These are phyloP conservation scores for Ornithoptera priamus DNA, from an alignment of 2,888 invertebrate genomes.

Conservation along the genomic window DNA sequence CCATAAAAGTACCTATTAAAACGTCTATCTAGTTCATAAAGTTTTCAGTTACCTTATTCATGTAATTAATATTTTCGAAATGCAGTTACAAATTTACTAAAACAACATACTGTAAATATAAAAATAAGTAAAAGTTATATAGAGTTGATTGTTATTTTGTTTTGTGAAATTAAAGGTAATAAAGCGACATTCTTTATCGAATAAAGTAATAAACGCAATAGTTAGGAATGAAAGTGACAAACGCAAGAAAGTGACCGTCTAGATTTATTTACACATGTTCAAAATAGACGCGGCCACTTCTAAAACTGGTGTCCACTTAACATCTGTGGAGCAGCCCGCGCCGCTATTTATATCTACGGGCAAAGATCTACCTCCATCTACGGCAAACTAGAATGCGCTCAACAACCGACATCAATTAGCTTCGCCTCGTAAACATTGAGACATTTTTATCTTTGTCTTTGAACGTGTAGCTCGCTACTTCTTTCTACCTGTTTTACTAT, in stretches of 20 bases:
- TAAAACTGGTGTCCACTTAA: slow-evolving; percentile 75
- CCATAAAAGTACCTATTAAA: neutral
- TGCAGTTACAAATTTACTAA: neutral
- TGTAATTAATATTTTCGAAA: neutral
- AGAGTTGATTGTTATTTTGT: neutral
- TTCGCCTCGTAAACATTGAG: slow-evolving; percentile 55
- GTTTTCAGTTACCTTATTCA: neutral
- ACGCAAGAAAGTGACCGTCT: slow-evolving; percentile 69
- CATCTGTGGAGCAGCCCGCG: slow-evolving; percentile 58
- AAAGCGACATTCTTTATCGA: slow-evolving; percentile 19
- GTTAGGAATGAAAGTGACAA: slow-evolving; percentile 69
- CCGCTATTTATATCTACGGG: slow-evolving; percentile 70
- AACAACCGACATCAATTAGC: slow-evolving; percentile 57
- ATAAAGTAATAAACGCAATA: slow-evolving; percentile 20
- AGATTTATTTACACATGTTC: slow-evolving; percentile 77
- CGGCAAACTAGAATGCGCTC: slow-evolving; percentile 66
- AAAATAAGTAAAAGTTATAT: neutral
- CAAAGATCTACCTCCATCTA: slow-evolving; percentile 70
- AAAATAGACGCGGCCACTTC: slow-evolving; percentile 70
- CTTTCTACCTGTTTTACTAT: slow-evolving; percentile 46
- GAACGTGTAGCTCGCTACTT: slow-evolving; percentile 47
- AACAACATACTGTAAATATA: neutral
- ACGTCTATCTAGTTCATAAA: neutral
- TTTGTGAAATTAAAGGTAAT: slow-evolving; percentile 11
- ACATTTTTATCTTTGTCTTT: slow-evolving; percentile 58